Conservation (phyloP, 2,797 vertebrate species). For the Diplodus sargus region DNA sequence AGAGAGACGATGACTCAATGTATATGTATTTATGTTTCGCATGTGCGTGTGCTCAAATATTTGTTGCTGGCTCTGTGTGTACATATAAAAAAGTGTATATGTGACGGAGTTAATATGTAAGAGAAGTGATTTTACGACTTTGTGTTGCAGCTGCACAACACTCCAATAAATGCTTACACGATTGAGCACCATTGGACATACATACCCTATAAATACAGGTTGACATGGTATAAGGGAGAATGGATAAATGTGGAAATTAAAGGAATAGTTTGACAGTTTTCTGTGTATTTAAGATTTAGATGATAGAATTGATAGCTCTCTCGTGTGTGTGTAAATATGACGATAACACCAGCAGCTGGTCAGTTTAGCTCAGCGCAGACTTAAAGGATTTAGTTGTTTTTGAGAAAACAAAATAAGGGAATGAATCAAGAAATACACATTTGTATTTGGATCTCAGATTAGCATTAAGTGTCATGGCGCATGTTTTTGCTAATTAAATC, state of each 20-base stretch:
- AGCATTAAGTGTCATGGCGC: too few species aligned
- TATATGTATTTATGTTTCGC: constrained; percentile 28
- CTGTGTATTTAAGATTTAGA: background rate
- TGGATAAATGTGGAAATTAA: too few species aligned
- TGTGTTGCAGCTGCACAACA: background rate
- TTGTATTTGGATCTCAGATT: background rate
- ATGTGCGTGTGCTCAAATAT: constrained; percentile 9
- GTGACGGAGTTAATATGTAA: constrained; percentile 1
- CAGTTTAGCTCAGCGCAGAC: background rate
- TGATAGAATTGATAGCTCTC: too few species aligned
- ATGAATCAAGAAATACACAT: background rate
- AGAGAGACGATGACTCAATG: constrained; percentile 44
- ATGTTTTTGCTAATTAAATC: background rate
- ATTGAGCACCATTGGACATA: background rate
- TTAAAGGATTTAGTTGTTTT: background rate
- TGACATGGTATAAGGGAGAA: too few species aligned
- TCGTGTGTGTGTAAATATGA: background rate
- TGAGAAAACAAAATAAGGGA: background rate
- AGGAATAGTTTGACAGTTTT: background rate
- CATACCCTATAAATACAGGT: background rate
- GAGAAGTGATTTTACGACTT: constrained; percentile 8
- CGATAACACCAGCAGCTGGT: background rate
- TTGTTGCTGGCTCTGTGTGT: background rate
- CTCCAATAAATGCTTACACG: background rate
- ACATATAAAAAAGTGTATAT: background rate